These are phyloP conservation scores for Tholera decimalis DNA, from an alignment of 2,888 invertebrate species.

Conservation along the genomic window DNA sequence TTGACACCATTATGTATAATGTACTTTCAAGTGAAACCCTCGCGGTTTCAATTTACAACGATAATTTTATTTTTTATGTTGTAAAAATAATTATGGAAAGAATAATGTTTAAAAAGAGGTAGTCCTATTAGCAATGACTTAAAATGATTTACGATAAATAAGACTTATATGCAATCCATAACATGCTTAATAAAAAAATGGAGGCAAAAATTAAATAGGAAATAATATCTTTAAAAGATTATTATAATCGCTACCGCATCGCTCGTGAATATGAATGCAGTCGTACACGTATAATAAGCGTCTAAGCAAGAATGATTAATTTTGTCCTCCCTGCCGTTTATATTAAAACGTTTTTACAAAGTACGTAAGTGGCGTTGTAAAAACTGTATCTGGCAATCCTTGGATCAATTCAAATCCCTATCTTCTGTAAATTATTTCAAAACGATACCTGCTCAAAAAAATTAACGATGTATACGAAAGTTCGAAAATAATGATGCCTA, in stretches of 20 bases:
- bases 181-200: background rate
- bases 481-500: conserved; percentile 38
- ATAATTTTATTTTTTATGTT: conserved; percentile 26
- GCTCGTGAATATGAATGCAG: conserved; percentile 57
- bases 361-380: too few relatives aligned
- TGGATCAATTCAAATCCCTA: conserved; percentile 6
- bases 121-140: background rate
- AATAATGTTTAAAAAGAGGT: background rate
- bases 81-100: background rate
- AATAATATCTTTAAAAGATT: background rate
- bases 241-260: conserved; percentile 50
- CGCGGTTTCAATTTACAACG: conserved; percentile 46
- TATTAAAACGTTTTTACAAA: conserved; percentile 67
- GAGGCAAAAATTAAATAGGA: background rate
- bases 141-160: too few relatives aligned
- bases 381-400: conserved; percentile 32
- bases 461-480: conserved; percentile 16
- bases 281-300: conserved; percentile 71
- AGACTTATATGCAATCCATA: background rate
- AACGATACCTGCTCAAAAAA: conserved; percentile 1
- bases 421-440: background rate
- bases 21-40: too few relatives aligned
- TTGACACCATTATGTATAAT: conserved; percentile 58
- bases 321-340: conserved; percentile 69
- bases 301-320: conserved; percentile 74